Evolutionary conservation across 2,797 vertebrate species (phyloP), one percentile per base, ranked within the genome.

Genomic region (Gymnoscopelus braueri): DNA sequence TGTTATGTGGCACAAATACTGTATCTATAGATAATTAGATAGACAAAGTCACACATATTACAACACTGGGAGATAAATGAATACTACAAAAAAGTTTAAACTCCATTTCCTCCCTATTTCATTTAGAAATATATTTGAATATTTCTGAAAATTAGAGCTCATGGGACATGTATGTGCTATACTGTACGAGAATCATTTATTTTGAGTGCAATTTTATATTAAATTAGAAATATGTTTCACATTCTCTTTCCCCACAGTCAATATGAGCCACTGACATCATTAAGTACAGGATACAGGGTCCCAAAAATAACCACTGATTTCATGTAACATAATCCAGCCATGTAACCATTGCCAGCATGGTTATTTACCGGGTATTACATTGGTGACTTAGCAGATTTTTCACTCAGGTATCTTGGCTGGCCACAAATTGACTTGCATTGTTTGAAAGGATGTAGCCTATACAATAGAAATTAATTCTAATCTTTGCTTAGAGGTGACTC

Each of bases 221-320:
- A 32, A 3, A 47, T 44, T 65, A 63, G 64, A 50, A 9, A 48
- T 1, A 6, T 68, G 29, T 64, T 66, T 63, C 77, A 63, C 56
- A 72, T 82, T 84, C 82, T 59, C 64, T 77, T 15, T 60, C 48
- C 48, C 48, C 3, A 13, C 71, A 47, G 81, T 57, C 63, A 12
- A 24, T 29, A 44, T 1, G 49, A 69, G 67, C 61, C 65, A 29
- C 66, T 52, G 77, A 77, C 77, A 70, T 67, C 63, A 63, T 10
- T 14, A 62, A 69, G 84, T 75, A 75, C 67, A 2, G 67, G 73
- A 11, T 82, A 85, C 72, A 69, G 71, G 72, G 71, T 78, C 67
- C 78, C 74, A 53, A 77, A 87, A 87, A 88, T 81, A 87, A 64
- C 70, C n/a, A 26, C 74, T 69, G 72, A 68, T 62, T 72, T 82